phyloP scores from a whole-genome alignment of 2,113 vertebrate genomes.

The Melanerpes formicivorus region DNA sequence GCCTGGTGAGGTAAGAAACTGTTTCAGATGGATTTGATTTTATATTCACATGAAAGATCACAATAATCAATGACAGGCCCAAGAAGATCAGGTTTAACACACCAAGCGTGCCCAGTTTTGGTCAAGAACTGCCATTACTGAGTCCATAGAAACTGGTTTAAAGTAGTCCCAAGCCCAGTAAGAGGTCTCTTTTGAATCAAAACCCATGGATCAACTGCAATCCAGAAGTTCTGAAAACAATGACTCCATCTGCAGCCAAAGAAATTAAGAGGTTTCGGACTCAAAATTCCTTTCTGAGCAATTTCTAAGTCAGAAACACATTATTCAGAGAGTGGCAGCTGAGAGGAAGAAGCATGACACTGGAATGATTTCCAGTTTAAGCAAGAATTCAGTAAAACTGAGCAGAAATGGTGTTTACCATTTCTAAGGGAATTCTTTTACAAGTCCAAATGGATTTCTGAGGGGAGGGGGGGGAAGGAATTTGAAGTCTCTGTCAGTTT shows the following conservation, averaged over 20 bases:
- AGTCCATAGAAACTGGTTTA: neutral
- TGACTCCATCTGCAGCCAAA: constrained; percentile 46
- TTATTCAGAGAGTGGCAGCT: neutral
- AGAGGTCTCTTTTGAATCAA: neutral
- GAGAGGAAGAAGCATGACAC: neutral
- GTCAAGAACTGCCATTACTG: neutral
- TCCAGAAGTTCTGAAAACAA: constrained; percentile 42
- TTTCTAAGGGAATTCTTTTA: constrained; percentile 34
- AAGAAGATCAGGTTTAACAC: neutral
- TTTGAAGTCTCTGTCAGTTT: neutral
- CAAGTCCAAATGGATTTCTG: constrained; percentile 16
- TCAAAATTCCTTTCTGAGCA: neutral
- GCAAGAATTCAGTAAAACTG: neutral
- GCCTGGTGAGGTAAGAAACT: neutral
- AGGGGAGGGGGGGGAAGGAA: neutral
- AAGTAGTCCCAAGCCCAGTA: constrained; percentile 5
- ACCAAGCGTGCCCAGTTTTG: neutral
- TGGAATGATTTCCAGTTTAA: constrained; percentile 32
- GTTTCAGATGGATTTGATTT: neutral
- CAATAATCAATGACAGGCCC: neutral
- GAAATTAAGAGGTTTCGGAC: constrained; percentile 13
- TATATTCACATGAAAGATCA: neutral
- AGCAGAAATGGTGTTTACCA: neutral
- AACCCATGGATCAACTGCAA: neutral
- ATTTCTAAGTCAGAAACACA: neutral